Conservation (phyloP, 2,113 vertebrate species). For the Colinus virginianus region DNA sequence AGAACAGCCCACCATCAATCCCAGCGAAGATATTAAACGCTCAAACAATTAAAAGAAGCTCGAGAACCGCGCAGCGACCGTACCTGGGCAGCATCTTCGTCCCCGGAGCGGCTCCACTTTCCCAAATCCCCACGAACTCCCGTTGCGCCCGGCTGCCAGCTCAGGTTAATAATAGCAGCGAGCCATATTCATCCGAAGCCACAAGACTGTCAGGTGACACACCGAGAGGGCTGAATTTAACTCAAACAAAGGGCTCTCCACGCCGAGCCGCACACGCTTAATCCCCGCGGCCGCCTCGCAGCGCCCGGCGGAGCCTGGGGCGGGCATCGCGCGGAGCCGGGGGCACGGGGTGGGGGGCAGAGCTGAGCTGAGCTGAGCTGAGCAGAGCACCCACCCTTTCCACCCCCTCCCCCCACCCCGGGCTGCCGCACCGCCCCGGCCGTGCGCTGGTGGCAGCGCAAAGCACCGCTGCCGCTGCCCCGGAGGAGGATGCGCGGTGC, state of each 20-base stretch:
- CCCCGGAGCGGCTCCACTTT: slow-evolving; percentile 77
- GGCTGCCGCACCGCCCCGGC: too few species aligned
- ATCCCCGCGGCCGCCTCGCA: background rate
- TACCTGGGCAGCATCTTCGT: slow-evolving; percentile 86
- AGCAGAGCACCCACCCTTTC: too few species aligned
- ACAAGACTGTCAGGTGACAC: slow-evolving; percentile 95
- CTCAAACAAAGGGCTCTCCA: slow-evolving; percentile 81
- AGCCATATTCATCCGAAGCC: slow-evolving; percentile 92
- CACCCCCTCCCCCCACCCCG: too few species aligned
- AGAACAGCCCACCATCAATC: background rate
- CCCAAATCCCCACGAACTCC: slow-evolving; percentile 76
- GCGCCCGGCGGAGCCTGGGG: too few species aligned
- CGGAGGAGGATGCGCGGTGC: too few species aligned
- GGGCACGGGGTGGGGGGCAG: too few species aligned
- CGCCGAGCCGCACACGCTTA: slow-evolving; percentile 72
- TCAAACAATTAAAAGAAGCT: slow-evolving; percentile 23
- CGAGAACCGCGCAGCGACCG: background rate
- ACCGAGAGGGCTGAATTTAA: slow-evolving; percentile 79
- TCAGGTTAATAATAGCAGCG: slow-evolving; percentile 92
- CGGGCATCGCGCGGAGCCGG: too few species aligned
- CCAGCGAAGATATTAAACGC: background rate
- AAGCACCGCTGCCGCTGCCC: too few species aligned
- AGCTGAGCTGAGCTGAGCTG: too few species aligned
- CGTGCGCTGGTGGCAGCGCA: too few species aligned
- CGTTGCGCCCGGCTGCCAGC: slow-evolving; percentile 78